Percentiles rank a stretch among this genome's conserved stretches.
These are phyloP conservation scores for Daboia siamensis DNA, from an alignment of 2,113 vertebrate genomes.

Conservation along the genomic window DNA sequence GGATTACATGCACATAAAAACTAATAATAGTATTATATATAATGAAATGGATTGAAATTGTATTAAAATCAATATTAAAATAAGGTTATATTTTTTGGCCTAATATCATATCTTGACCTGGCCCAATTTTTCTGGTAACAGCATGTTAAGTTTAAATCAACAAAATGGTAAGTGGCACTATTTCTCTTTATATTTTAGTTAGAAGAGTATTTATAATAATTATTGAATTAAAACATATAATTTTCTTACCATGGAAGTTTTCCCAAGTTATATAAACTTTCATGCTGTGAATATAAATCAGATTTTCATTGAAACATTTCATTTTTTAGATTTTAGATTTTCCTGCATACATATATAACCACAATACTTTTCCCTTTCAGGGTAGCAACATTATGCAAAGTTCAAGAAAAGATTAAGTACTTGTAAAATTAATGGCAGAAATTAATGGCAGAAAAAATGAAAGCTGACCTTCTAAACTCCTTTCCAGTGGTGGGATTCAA, in stretches of 20 bases:
- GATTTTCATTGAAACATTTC: not conserved
- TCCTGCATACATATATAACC: not conserved
- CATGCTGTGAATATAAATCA: slow-evolving; percentile 49
- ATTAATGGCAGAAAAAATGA: not conserved
- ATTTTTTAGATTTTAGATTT: not conserved
- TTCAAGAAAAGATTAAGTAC: not conserved
- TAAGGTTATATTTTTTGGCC: not conserved
- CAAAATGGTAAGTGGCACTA: not conserved
- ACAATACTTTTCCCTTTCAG: not conserved
- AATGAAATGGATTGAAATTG: not conserved
- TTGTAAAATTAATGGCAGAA: not conserved
- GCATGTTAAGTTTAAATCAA: not conserved
- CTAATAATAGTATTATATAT: not conserved
- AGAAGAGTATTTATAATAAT: not conserved
- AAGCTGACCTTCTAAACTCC: not conserved
- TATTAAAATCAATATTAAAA: not conserved
- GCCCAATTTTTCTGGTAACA: not conserved
- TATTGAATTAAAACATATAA: not conserved
- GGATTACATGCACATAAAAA: not conserved
- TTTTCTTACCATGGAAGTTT: slow-evolving; percentile 48
- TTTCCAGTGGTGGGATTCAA: not conserved
- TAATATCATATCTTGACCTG: not conserved
- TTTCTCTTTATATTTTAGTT: not conserved
- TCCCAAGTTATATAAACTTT: slow-evolving; percentile 22
- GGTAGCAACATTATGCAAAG: not conserved